Evolutionary conservation across 2,113 vertebrate species (phyloP), one percentile per base, ranked within the genome.

Genomic region (Sminthopsis crassicaudata): DNA sequence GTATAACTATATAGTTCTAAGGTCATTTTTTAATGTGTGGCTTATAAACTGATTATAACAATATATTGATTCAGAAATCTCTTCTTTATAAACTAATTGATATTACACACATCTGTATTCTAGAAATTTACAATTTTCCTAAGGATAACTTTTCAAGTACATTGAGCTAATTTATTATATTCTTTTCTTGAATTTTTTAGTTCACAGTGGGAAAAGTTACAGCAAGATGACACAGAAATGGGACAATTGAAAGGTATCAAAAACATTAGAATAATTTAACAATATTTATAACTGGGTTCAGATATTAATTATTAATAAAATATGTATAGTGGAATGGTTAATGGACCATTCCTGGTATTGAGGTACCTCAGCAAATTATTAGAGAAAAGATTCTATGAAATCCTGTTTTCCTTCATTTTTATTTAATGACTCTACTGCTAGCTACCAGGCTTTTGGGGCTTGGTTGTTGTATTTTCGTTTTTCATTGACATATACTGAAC

Each of bases 151-250:
- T 89, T 90, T 92, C 93, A 94, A 91, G 11, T 92, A 67, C 0
- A 93, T 14, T 48, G 14, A 89, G 76, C 51, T 95, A 27, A 95
- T 95, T 96, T 96, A 42, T 46, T 95, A 0, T 92, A 14, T 95
- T 23, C 7, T 97, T 97, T 27, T 76, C 0, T 97, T 97, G 36
- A 84, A 96, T 14, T 98, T 98, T 96, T 95, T 96, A 99, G 99
- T 97, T 98, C 99, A 46, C 99, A 99, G 94, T 99, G 99, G 99
- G 99, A 99, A 97, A 98, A 98, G 53, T 95, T 99, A 96, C 99
- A 99, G 98, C 98, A 98, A 95, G 98, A 99, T 84, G 98, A 98
- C 95, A 98, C 98, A 97, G 99, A 99, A 95, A 96, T 96, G 88
- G 98, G 98, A 91, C 99, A 99, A 0, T 8, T 99, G 60, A 99